A percentile compares a stretch with the other conserved stretches of the same genome.
Conservation (phyloP, 64 coral and sea anemone genomes). For the Montipora sp. region DNA sequence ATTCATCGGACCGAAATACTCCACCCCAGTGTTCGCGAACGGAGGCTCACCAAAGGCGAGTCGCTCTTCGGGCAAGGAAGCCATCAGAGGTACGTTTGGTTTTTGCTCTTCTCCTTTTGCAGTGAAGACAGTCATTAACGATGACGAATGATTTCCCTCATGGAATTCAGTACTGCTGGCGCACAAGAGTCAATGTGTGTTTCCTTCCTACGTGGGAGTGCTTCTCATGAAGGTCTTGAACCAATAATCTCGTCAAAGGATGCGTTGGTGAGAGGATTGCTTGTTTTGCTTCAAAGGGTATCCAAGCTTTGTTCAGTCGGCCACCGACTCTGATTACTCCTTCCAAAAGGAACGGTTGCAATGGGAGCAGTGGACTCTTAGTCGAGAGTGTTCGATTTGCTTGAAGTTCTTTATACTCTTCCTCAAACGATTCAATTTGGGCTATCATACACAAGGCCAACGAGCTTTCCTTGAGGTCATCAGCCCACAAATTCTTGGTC, state of each 20-base stretch:
- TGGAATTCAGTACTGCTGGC: neutral
- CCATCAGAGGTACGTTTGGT: conserved; percentile 31
- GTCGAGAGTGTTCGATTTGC: neutral
- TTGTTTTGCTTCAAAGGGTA: conserved; percentile 25
- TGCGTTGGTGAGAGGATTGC: neutral
- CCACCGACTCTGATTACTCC: conserved; percentile 5
- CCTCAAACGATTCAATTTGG: neutral
- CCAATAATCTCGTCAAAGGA: neutral
- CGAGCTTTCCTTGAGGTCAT: neutral
- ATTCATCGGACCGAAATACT: too few relatives aligned
- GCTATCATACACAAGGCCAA: neutral
- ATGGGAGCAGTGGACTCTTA: neutral
- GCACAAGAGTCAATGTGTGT: conserved; percentile 26
- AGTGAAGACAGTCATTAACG: neutral
- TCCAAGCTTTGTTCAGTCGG: neutral
- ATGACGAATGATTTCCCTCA: conserved; percentile 2
- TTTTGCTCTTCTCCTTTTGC: conserved; percentile 12
- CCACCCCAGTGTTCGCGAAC: too few relatives aligned
- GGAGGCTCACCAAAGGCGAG: too few relatives aligned
- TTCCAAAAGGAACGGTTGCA: neutral
- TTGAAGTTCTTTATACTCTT: neutral
- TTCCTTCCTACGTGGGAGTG: conserved; percentile 16
- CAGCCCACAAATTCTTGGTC: neutral
- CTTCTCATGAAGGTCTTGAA: conserved; percentile 22
- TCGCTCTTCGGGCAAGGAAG: neutral